phyloP scores from a whole-genome alignment of 1,140 invertebrate species.

The Coelopa frigida region DNA sequence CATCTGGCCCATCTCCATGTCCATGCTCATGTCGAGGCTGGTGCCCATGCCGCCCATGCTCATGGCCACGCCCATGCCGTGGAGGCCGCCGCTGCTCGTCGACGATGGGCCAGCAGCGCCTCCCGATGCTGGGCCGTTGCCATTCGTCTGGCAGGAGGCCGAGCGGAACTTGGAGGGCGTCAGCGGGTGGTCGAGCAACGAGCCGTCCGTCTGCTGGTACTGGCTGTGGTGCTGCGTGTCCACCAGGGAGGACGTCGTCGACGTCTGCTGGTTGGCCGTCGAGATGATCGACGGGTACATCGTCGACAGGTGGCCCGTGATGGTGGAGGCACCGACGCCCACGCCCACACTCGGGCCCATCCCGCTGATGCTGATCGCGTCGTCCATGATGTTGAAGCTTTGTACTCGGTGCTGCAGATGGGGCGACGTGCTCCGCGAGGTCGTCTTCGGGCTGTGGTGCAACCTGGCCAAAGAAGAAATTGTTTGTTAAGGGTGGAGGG shows the following conservation, averaged over 20 bases:
- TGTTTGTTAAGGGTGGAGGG: not conserved
- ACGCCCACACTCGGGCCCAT: conserved; percentile 15
- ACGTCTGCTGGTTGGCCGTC: conserved; percentile 41
- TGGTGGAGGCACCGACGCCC: conserved; percentile 28
- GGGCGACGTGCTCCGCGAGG: conserved; percentile 41
- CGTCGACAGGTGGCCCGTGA: conserved; percentile 34
- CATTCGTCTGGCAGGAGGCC: conserved; percentile 33
- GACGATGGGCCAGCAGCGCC: conserved; percentile 12
- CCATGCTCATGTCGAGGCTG: conserved; percentile 8
- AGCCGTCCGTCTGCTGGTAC: conserved; percentile 41
- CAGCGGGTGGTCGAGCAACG: conserved; percentile 39
- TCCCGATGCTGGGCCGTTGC: conserved; percentile 1
- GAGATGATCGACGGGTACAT: conserved; percentile 41
- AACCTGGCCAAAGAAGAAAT: conserved; percentile 18
- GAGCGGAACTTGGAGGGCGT: conserved; percentile 42
- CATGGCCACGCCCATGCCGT: conserved; percentile 9
- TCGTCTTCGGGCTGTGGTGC: conserved; percentile 44
- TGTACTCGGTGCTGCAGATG: conserved; percentile 42
- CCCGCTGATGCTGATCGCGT: conserved; percentile 19
- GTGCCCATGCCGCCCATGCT: conserved; percentile 3
- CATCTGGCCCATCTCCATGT: not conserved
- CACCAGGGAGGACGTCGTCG: conserved; percentile 41
- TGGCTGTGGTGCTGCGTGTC: conserved; percentile 42
- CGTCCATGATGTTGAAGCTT: conserved; percentile 39
- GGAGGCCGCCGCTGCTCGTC: conserved; percentile 6